A percentile compares a stretch with the other conserved stretches of the same genome.
phyloP scores from a whole-genome alignment of 2,797 vertebrate genomes.

The Tadarida brasiliensis region DNA sequence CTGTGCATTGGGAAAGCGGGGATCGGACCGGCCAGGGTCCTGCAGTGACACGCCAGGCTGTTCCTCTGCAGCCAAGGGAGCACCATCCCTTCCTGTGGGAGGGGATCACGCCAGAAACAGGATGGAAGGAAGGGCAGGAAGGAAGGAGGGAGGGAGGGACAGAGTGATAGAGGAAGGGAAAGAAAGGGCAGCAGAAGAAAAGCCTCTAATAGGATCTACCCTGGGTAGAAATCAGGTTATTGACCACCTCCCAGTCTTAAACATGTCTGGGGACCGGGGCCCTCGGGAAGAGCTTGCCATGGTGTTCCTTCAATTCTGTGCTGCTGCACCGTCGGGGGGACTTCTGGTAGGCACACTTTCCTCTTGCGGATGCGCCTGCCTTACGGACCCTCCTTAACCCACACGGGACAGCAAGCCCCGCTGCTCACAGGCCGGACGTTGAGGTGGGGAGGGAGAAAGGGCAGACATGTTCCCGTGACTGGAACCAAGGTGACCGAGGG shows the following conservation, averaged over 20 bases:
- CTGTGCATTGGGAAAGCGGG: background rate
- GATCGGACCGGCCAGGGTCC: background rate
- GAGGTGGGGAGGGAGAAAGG: background rate
- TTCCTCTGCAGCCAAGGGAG: too few relatives aligned
- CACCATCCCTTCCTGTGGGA: background rate
- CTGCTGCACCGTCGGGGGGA: background rate
- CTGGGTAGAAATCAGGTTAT: background rate
- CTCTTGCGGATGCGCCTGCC: background rate
- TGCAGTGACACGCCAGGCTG: background rate
- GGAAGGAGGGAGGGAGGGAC: too few relatives aligned
- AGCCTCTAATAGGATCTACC: background rate
- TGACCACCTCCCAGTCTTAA: background rate
- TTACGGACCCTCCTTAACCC: slow-evolving; percentile 11
- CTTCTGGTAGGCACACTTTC: background rate
- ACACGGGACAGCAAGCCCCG: slow-evolving; percentile 38
- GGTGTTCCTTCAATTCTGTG: background rate
- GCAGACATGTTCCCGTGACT: background rate
- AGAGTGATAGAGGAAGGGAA: too few relatives aligned
- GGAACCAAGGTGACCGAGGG: background rate
- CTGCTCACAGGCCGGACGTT: background rate
- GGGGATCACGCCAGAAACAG: background rate
- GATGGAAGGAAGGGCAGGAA: background rate
- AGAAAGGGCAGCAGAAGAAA: background rate
- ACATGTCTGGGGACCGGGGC: background rate
- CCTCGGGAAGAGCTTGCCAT: background rate